Base-by-base conservation (phyloP, 2,113 vertebrate species). In the Astur gentilis region DNA sequence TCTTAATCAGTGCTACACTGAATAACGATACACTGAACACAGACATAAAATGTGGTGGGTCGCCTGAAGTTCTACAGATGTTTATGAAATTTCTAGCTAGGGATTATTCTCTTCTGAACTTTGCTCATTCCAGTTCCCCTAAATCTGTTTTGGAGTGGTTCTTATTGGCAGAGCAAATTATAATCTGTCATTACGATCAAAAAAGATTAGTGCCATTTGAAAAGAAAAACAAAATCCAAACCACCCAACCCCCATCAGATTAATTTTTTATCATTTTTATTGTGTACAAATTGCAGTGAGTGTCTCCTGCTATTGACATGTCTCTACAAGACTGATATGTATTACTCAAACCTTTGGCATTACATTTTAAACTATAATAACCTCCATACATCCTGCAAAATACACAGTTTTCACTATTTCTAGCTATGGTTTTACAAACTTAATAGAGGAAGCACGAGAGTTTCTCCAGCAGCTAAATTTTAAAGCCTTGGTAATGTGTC, bases 121-220 rank as follows among this genome's bases (percentile, higher is more conserved):
- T 83, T 9, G 18, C 19, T 91, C 42, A 34, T 83, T 94, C 49
- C 66, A 58, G 45, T 94, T 96, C n/a, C n/a, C 19, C 22, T 77
- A 77, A 95, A 67, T 77, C 78, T 96, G 54, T 91, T 96, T 95
- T 95, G 81, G 49, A 95, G 38, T 64, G 38, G 45, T 70, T 87
- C 66, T 69, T 87, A 52, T 11, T 77, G 75, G 67, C 75, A 83
- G 91, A 94, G 94, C 82, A 86, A 96, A 94, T 90, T 54, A 70
- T 64, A 83, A 11, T 71, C 75, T 94, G 90, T 89, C 47, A 49
- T 85, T 95, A 72, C 1, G 2, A 83, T 95, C 45, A 87, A 61
- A 89, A 91, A 95, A 62, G 70, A 91, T 93, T 73, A 96, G 75
- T 83, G 70, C 11, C 18, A 50, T 75, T 81, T 87, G 40, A 71